A percentile compares a stretch with the other conserved stretches of the same genome.
Evolutionary conservation across 1,140 invertebrate species (phyloP).

Genomic region (Vanessa tameamea): DNA sequence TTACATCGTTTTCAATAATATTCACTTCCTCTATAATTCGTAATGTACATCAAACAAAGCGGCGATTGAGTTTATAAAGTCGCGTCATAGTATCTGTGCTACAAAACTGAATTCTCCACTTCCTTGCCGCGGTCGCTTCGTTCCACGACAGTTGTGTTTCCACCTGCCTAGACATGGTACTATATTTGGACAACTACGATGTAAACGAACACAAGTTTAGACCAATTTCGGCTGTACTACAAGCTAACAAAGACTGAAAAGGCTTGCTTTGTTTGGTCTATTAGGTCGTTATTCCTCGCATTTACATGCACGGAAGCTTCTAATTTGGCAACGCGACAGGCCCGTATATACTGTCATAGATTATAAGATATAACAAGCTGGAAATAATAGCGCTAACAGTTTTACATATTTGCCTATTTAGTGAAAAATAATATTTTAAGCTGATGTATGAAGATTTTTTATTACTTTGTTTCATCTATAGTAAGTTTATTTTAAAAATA

Average conservation of each 20-base stretch:
- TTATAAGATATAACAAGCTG: slow-evolving; percentile 23
- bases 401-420: slow-evolving; percentile 2
- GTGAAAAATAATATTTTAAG: slow-evolving; percentile 3
- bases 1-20: neutral
- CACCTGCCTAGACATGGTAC: slow-evolving; percentile 34
- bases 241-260: neutral
- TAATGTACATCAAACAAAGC: neutral
- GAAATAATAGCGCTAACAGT: slow-evolving; percentile 2
- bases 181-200: slow-evolving; percentile 23
- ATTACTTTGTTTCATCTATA: neutral
- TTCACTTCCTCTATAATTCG: neutral
- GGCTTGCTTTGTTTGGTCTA: neutral
- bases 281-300: neutral
- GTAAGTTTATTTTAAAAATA: neutral
- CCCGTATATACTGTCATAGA: slow-evolving; percentile 37
- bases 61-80: neutral
- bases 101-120: slow-evolving; percentile 17
- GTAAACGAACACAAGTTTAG: slow-evolving; percentile 2
- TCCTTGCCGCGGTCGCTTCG: slow-evolving; percentile 18
- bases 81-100: neutral
- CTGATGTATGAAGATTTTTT: neutral
- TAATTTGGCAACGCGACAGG: slow-evolving; percentile 39
- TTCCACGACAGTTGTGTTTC: slow-evolving; percentile 29
- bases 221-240: slow-evolving; percentile 10
- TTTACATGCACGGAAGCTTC: slow-evolving; percentile 13